Evolutionary conservation across 2,888 invertebrate genomes (phyloP).

Genomic region (Tetragonula carbonaria): DNA sequence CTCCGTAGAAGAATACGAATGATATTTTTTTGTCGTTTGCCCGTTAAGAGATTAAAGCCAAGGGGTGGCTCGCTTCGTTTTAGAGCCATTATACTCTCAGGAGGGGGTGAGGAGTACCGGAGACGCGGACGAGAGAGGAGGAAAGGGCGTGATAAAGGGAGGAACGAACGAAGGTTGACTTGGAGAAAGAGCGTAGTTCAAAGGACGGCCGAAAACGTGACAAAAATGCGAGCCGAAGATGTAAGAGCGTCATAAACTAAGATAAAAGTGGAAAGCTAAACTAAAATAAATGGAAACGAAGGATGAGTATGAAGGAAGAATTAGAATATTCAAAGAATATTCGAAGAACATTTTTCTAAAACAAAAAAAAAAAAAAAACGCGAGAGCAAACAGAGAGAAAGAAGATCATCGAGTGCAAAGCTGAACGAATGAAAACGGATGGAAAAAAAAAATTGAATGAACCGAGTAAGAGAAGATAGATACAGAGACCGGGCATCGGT

Average conservation of each 20-base stretch:
- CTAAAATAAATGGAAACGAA: neutral
- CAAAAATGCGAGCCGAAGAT: neutral
- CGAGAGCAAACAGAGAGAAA: too few relatives aligned
- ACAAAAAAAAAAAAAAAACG: too few relatives aligned
- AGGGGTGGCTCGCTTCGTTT: constrained; percentile 77
- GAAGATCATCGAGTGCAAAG: too few relatives aligned
- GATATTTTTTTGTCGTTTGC: constrained; percentile 77
- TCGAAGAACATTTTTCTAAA: too few relatives aligned
- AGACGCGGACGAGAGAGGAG: neutral
- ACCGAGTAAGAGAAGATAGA: neutral
- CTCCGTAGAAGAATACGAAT: constrained; percentile 72
- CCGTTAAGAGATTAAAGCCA: constrained; percentile 82
- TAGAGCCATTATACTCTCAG: constrained; percentile 77
- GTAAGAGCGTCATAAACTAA: neutral
- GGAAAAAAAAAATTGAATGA: neutral
- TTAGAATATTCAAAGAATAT: too few relatives aligned
- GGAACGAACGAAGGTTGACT: constrained; percentile 11
- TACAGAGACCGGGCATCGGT: constrained; percentile 34
- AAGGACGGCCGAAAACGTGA: neutral
- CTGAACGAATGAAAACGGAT: too few relatives aligned
- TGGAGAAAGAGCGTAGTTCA: neutral
- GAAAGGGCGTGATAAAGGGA: constrained; percentile 13
- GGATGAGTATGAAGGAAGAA: neutral
- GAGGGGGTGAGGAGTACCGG: constrained; percentile 4
- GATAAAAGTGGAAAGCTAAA: neutral